Evolutionary conservation across 2,113 vertebrate species (phyloP).

Genomic region (Petromus typicus): DNA sequence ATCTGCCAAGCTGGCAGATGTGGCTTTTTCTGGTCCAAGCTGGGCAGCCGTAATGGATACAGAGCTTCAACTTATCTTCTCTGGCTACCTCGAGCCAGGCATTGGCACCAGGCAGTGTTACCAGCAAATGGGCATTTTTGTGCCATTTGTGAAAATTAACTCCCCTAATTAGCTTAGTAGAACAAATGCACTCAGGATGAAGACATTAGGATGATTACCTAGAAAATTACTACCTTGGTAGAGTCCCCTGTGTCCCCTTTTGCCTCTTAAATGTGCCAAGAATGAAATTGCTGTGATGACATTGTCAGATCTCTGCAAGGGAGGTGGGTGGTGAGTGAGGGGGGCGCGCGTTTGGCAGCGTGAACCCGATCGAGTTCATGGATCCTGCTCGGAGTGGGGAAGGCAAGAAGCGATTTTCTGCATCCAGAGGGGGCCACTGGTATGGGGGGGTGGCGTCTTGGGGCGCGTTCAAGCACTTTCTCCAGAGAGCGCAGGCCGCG

Average conservation of each 20-base stretch:
- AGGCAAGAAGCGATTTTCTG: slow-evolving; percentile 53
- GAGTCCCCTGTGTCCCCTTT: slow-evolving; percentile 78
- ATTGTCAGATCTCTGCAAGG: slow-evolving; percentile 79
- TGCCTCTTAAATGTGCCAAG: slow-evolving; percentile 84
- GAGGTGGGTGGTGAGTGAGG: slow-evolving; percentile 72
- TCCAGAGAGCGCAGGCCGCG: slow-evolving; percentile 42
- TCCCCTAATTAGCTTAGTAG: slow-evolving; percentile 87
- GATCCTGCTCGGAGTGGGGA: slow-evolving; percentile 66
- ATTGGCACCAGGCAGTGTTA: slow-evolving; percentile 71
- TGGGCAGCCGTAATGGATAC: neutral
- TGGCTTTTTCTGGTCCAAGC: neutral
- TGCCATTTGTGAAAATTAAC: slow-evolving; percentile 88
- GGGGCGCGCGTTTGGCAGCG: slow-evolving; percentile 60
- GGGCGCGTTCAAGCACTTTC: slow-evolving; percentile 69
- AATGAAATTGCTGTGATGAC: slow-evolving; percentile 83
- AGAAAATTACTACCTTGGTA: slow-evolving; percentile 89
- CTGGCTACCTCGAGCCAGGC: slow-evolving; percentile 70
- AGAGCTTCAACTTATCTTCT: slow-evolving; percentile 11
- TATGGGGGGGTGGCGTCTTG: slow-evolving; percentile 65
- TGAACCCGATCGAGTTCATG: slow-evolving; percentile 76
- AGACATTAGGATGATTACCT: slow-evolving; percentile 90
- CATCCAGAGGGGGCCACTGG: slow-evolving; percentile 64
- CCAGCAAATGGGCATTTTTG: slow-evolving; percentile 85
- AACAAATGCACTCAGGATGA: slow-evolving; percentile 84
- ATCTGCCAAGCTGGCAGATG: neutral